phyloP scores from a whole-genome alignment of 1,140 invertebrate genomes.

The Drosophila bocki region DNA sequence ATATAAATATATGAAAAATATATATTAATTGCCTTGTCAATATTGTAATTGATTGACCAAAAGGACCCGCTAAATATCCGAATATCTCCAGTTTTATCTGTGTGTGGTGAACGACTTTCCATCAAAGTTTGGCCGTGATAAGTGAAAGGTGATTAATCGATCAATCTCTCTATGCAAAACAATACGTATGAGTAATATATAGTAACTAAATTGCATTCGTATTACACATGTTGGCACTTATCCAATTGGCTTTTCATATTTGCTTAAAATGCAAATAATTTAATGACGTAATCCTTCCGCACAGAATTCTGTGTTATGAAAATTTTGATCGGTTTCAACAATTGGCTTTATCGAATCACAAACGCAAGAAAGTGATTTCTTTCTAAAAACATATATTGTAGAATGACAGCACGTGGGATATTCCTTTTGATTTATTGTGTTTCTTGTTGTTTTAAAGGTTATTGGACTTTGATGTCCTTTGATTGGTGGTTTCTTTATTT shows the following conservation, averaged over 20 bases:
- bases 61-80: slow-evolving; percentile 3
- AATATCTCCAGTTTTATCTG: slow-evolving; percentile 19
- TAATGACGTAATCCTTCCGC: slow-evolving; percentile 35
- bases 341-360: neutral
- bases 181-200: slow-evolving; percentile 18
- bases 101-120: slow-evolving; percentile 9
- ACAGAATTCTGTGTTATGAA: slow-evolving; percentile 2
- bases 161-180: neutral
- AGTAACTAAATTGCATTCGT: slow-evolving; percentile 12
- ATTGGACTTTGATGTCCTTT: neutral
- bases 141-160: slow-evolving; percentile 48
- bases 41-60: slow-evolving; percentile 22
- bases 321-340: slow-evolving; percentile 13
- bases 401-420: slow-evolving; percentile 29
- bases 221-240: slow-evolving; percentile 32
- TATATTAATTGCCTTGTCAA: slow-evolving; percentile 5
- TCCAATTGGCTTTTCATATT: slow-evolving; percentile 34
- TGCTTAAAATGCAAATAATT: slow-evolving; percentile 39
- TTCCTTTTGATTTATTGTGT: slow-evolving; percentile 18
- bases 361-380: neutral
- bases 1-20: neutral
- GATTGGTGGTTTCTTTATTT: neutral
- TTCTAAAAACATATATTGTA: neutral
- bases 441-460: slow-evolving; percentile 6
- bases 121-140: slow-evolving; percentile 41